These are phyloP conservation scores for Chamaetylas fuelleborni DNA, from an alignment of 2,113 vertebrate species.

Conservation along the genomic window DNA sequence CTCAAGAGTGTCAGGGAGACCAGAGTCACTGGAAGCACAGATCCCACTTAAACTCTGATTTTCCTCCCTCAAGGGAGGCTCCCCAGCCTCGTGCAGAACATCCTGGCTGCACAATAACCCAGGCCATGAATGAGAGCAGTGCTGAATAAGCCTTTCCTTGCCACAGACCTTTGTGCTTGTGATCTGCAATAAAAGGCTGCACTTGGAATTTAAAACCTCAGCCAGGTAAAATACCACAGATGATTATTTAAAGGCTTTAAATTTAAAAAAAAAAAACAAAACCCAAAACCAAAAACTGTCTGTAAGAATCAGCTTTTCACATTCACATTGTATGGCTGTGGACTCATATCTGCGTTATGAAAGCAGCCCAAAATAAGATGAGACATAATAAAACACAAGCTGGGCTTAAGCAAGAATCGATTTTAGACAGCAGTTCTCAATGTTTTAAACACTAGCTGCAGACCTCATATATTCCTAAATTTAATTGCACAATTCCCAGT, in stretches of 20 bases:
- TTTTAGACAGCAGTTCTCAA: neutral
- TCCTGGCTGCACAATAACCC: neutral
- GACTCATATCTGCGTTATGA: conserved; percentile 13
- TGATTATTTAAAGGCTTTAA: conserved; percentile 47
- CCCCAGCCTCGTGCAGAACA: neutral
- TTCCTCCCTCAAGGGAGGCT: neutral
- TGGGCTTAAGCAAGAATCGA: neutral
- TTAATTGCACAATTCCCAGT: neutral
- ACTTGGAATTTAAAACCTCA: conserved; percentile 17
- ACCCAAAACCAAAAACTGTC: neutral
- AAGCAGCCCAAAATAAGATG: conserved; percentile 19
- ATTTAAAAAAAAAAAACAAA: neutral
- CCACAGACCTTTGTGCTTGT: conserved; percentile 17
- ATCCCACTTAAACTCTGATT: neutral
- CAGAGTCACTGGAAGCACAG: neutral
- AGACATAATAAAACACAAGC: conserved; percentile 28
- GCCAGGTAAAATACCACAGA: conserved; percentile 38
- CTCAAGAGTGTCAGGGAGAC: neutral
- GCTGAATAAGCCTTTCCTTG: conserved; percentile 31
- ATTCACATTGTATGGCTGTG: neutral
- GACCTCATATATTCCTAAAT: neutral
- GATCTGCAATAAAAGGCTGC: conserved; percentile 39
- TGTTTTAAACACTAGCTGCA: neutral
- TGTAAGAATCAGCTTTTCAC: neutral
- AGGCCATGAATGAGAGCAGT: neutral